Conservation (phyloP, 2,888 invertebrate genomes). For the Aromia moschata region DNA sequence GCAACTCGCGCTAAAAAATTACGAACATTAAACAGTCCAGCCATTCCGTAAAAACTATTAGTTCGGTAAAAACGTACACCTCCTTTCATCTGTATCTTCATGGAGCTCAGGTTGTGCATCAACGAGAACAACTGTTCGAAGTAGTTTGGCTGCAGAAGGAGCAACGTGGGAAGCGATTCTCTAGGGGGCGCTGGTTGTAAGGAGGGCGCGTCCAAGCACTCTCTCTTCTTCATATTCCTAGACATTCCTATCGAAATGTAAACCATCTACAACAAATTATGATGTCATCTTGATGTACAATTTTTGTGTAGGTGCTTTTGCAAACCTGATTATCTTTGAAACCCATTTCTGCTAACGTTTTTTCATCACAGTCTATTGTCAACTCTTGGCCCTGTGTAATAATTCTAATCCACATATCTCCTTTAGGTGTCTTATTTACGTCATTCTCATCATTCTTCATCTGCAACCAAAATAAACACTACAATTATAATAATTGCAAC, state of each 20-base stretch:
- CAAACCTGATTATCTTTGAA: constrained; percentile 92
- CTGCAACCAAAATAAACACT: constrained; percentile 42
- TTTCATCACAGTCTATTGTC: constrained; percentile 91
- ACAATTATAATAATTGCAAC: no score
- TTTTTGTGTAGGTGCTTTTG: no score
- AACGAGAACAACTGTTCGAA: constrained; percentile 91
- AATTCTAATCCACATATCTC: constrained; percentile 78
- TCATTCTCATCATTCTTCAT: constrained; percentile 51
- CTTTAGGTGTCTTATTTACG: constrained; percentile 62
- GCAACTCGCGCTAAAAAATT: constrained; percentile 69
- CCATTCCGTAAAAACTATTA: no score
- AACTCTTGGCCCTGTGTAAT: constrained; percentile 94
- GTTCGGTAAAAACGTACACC: constrained; percentile 72
- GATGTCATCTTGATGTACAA: no score
- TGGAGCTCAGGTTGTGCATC: constrained; percentile 89
- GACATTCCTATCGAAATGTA: constrained; percentile 89
- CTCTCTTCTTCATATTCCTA: constrained; percentile 67
- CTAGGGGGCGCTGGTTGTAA: constrained; percentile 87
- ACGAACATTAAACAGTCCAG: no score
- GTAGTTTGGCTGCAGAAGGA: constrained; percentile 85
- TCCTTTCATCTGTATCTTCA: constrained; percentile 80
- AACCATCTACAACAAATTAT: constrained; percentile 72
- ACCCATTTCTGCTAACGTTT: constrained; percentile 88
- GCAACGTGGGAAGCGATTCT: constrained; percentile 84
- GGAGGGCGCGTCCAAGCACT: constrained; percentile 84